phyloP scores from a whole-genome alignment of 2,888 invertebrate genomes.

The Suillia variegata region DNA sequence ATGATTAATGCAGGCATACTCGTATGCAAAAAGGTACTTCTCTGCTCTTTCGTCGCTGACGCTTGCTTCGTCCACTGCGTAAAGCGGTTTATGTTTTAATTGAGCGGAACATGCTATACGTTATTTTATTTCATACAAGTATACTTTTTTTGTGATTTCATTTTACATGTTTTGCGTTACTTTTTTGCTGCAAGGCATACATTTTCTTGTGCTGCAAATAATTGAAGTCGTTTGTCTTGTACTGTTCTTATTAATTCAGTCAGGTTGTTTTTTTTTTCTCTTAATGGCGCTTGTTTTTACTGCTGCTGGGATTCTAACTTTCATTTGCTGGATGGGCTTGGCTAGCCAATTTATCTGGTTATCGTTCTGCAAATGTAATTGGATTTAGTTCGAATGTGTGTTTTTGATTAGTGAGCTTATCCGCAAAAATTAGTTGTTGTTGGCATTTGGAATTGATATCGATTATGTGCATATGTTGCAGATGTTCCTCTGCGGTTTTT shows the following conservation, averaged over 20 bases:
- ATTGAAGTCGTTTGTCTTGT: constrained; percentile 15
- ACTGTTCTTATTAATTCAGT: neutral
- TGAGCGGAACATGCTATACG: constrained; percentile 7
- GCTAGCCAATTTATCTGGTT: constrained; percentile 3
- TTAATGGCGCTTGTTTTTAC: neutral
- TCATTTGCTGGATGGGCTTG: too few species aligned
- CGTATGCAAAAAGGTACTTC: too few species aligned
- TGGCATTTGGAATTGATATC: too few species aligned
- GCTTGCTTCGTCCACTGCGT: neutral
- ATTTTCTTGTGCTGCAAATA: neutral
- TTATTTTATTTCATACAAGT: neutral
- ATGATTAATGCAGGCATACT: too few species aligned
- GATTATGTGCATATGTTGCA: too few species aligned
- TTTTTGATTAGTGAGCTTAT: constrained; percentile 11
- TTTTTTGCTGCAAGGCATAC: neutral
- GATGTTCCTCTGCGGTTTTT: too few species aligned
- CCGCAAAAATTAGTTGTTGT: too few species aligned
- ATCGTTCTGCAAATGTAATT: constrained; percentile 15
- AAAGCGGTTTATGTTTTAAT: neutral
- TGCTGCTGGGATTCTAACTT: neutral
- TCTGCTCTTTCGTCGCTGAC: too few species aligned
- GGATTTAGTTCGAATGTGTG: constrained; percentile 12
- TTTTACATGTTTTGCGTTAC: too few species aligned
- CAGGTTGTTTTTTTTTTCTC: neutral
- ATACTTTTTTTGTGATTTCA: neutral